phyloP scores from a whole-genome alignment of 2,113 vertebrate genomes.

The Seriola dumerili region DNA sequence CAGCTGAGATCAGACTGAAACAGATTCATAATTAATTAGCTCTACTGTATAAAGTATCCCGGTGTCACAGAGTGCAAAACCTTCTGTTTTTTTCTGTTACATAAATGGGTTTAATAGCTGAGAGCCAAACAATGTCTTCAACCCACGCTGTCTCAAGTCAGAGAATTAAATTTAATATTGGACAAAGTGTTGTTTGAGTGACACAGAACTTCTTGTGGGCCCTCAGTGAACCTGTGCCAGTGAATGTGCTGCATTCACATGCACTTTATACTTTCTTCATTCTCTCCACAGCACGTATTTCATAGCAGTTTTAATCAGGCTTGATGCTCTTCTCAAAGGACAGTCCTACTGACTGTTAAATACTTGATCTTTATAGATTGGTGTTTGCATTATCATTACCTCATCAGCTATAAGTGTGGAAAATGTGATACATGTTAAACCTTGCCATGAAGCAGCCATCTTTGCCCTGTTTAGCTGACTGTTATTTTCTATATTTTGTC shows the following conservation, averaged over 20 bases:
- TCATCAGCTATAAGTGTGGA: background rate
- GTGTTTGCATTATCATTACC: background rate
- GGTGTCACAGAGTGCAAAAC: background rate
- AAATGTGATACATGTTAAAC: background rate
- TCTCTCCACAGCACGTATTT: background rate
- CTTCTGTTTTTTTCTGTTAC: background rate
- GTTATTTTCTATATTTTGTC: background rate
- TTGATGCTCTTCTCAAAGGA: background rate
- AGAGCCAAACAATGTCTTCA: background rate
- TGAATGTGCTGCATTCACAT: background rate
- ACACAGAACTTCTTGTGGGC: background rate
- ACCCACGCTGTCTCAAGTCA: background rate
- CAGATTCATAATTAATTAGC: constrained; percentile 19
- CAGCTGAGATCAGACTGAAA: background rate
- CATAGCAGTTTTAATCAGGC: background rate
- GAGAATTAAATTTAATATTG: background rate
- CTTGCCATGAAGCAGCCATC: background rate
- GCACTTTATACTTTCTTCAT: background rate
- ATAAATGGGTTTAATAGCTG: background rate
- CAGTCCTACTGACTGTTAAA: background rate
- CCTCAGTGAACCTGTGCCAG: background rate
- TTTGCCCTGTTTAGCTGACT: background rate
- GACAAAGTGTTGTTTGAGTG: background rate
- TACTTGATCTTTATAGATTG: background rate
- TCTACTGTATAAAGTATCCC: background rate